These are phyloP conservation scores for Hemicentrotus pulcherrimus DNA, from an alignment of 35 echinoderm and acorn worm species.

Conservation along the genomic window DNA sequence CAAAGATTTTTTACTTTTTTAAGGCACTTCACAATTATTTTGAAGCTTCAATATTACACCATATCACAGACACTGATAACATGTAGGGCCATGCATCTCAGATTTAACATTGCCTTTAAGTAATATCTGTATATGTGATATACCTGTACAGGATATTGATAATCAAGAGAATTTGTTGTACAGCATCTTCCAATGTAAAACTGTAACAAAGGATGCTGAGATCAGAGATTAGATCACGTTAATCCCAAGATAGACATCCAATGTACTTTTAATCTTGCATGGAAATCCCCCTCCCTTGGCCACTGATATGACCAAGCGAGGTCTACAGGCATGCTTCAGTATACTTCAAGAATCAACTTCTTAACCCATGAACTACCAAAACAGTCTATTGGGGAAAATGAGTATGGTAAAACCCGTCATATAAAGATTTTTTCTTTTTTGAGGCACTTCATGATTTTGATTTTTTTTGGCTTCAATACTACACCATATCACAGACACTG, in stretches of 20 bases:
- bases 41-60: no score
- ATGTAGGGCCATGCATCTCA: no score
- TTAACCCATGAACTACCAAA: background rate
- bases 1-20: no score
- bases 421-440: no score
- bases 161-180: background rate
- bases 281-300: background rate
- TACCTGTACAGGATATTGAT: no score
- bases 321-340: slow-evolving; percentile 18
- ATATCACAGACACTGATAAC: no score
- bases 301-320: background rate
- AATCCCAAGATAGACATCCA: background rate
- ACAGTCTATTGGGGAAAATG: no score
- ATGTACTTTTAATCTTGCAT: background rate
- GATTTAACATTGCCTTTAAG: no score
- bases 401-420: no score
- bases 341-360: background rate
- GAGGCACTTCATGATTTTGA: background rate
- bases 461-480: background rate
- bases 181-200: background rate
- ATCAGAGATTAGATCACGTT: background rate
- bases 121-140: no score
- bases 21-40: no score
- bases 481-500: no score
- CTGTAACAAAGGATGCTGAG: background rate